Evolutionary conservation across 2,797 vertebrate species (phyloP).

Genomic region (Brachyrhaphis roseni): DNA sequence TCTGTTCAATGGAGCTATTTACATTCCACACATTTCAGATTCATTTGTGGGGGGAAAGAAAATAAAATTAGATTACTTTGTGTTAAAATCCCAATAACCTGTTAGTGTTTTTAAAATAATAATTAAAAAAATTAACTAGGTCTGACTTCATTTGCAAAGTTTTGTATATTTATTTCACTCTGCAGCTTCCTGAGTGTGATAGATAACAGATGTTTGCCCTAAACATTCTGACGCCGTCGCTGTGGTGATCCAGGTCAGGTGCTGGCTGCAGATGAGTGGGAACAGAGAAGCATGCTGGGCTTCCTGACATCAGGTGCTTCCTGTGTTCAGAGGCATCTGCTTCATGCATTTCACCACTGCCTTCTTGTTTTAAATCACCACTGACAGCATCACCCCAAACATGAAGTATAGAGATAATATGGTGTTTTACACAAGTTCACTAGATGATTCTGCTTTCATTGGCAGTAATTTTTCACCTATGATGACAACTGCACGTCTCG

Average conservation of each 20-base stretch:
- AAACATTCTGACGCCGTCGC: slow-evolving; percentile 46
- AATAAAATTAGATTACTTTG: background rate
- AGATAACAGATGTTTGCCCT: slow-evolving; percentile 63
- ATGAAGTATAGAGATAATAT: slow-evolving; percentile 19
- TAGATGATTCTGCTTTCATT: slow-evolving; percentile 2
- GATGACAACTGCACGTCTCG: slow-evolving; percentile 50
- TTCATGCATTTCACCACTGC: slow-evolving; percentile 27
- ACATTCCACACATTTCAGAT: background rate
- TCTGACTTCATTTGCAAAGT: background rate
- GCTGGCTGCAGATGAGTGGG: slow-evolving; percentile 62
- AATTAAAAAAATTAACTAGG: background rate
- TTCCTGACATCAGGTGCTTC: slow-evolving; percentile 69
- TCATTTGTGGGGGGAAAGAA: background rate
- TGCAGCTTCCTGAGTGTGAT: slow-evolving; percentile 45
- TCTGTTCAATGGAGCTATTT: background rate
- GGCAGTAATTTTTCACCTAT: slow-evolving; percentile 38
- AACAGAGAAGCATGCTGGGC: slow-evolving; percentile 35
- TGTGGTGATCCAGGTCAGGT: slow-evolving; percentile 40
- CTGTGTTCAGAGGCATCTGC: slow-evolving; percentile 57
- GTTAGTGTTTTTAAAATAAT: background rate
- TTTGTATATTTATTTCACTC: background rate
- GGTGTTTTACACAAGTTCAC: slow-evolving; percentile 8
- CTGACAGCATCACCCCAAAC: slow-evolving; percentile 25
- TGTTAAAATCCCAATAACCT: background rate
- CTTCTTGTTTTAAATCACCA: background rate